Base-by-base conservation (phyloP, 2,797 vertebrate genomes). In the Pipistrellus nathusii region DNA sequence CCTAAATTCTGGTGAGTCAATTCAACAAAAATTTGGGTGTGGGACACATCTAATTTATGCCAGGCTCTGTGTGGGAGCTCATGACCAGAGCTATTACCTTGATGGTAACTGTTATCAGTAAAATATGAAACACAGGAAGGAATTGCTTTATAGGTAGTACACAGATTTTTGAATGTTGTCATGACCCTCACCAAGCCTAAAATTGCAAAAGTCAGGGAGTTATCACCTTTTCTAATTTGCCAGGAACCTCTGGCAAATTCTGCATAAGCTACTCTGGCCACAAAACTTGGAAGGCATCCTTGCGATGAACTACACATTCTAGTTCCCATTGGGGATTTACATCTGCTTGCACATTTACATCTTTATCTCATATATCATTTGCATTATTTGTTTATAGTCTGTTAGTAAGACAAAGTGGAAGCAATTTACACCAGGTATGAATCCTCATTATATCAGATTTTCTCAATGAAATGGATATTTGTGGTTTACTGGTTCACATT, bases 371-470 rank as follows among this genome's bases (percentile, higher is more conserved):
- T 32, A 32, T 62, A 59, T 85, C 25, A 92, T 57, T 68, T 44
- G 3, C 23, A 73, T 21, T 73, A 12, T 38, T 90, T 72, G 6
- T 46, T 76, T 77, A n/a, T 68, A 78, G 38, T 46, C 82, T 82
- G 62, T 11, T 62, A 91, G 64, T 48, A 92, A 95, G 82, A 23
- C 11, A 51, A 85, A 57, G 8, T 35, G 6, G 38, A 90, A 95
- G 6, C 32, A 76, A 44, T 77, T 94, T 82, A 44, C 3, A 7
- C 21, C 8, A 82, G 18, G 21, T 15, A 11, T 14, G 27, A 88
- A 64, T 95, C 9, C 21, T 90, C 25, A 66, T 93, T 94, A 82
- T 87, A 78, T 53, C 44, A 92, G 76, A 23, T 75, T 51, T 53
- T 72, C 23, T 46, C 23, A 85, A 53, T 48, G 57, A 41, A 88